Conservation (phyloP, 2,797 vertebrate genomes). For the Phyllotis vaccarum region DNA sequence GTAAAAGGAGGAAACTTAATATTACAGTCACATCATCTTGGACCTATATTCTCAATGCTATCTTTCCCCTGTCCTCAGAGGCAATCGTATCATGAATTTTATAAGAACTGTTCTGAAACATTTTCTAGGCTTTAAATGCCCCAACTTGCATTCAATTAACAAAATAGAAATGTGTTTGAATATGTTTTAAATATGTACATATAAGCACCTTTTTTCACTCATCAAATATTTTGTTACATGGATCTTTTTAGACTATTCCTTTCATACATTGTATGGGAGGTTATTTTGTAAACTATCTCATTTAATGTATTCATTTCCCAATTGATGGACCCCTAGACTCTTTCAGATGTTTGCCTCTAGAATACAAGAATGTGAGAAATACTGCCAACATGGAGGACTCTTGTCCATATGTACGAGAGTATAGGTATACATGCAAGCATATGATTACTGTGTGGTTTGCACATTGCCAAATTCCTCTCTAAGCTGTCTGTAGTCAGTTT, state of each 20-base stretch:
- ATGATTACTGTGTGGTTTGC: neutral
- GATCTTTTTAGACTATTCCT: conserved; percentile 35
- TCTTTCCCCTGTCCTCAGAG: conserved; percentile 37
- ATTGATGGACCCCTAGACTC: neutral
- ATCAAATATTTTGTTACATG: conserved; percentile 11
- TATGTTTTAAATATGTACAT: conserved; percentile 38
- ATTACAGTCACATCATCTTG: neutral
- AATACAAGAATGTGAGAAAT: neutral
- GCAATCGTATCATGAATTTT: conserved; percentile 25
- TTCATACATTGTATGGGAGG: conserved; percentile 23
- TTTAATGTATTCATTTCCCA: conserved; percentile 37
- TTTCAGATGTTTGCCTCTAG: conserved; percentile 34
- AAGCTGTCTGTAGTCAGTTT: conserved; percentile 30
- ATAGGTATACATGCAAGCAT: neutral
- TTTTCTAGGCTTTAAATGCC: conserved; percentile 11
- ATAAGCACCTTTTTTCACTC: conserved; percentile 19
- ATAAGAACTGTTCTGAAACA: neutral
- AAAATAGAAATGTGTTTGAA: neutral
- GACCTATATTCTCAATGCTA: neutral
- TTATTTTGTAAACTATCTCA: neutral
- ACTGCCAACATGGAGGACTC: conserved; percentile 8
- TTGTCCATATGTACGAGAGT: neutral
- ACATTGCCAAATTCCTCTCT: conserved; percentile 40
- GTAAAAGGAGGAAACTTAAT: conserved; percentile 44
- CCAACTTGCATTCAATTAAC: conserved; percentile 9